Evolutionary conservation across 2,888 invertebrate species (phyloP), one percentile per base, ranked within the genome.

Genomic region (Eristalinus sepulchralis): DNA sequence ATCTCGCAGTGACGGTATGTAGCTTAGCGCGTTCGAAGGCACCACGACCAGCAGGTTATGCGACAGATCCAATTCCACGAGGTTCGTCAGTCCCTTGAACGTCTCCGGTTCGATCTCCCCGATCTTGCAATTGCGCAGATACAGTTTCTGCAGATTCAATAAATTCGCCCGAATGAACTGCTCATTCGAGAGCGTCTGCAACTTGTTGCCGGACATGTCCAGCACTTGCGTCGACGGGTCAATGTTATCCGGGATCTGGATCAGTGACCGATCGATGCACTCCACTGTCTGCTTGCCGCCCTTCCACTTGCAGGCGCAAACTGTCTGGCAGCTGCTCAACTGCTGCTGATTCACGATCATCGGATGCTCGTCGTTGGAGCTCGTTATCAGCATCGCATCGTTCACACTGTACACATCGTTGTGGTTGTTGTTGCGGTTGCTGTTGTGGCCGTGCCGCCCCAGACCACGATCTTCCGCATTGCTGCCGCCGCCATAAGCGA

Each of bases 231-330:
- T 98, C 89, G 96, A 97, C 57, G 96, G 95, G 92, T 97, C 97
- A 88, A 97, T 96, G 90, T 95, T 95, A 90, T 96, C 96, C 63
- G 98, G 98, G 89, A 98, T 96, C 76, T 96, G 95, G 90, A 96
- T 97, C 88, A 98, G 94, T 82, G 95, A 95, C 82, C 96, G 95
- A 92, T 97, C 96, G 91, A 96, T 95, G 93, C 98, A 98, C 93
- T 97, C 97, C 84, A 97, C 98, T 68, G 97, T 97, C 92, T 97
- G 97, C 93, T 98, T 98, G 89, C 98, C 98, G 90, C 96, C 96
- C 93, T 97, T 97, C 98, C 98, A 98, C 93, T 97, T 98, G 93
- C 98, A 98, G 90, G 95, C 95, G 93, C 98, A 98, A 89, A 95
- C 95, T 59, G 94, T 94, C 81, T 97, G 97, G 31, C 92, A 92